phyloP scores from a whole-genome alignment of 2,888 invertebrate genomes.

The Limnephilus marmoratus region DNA sequence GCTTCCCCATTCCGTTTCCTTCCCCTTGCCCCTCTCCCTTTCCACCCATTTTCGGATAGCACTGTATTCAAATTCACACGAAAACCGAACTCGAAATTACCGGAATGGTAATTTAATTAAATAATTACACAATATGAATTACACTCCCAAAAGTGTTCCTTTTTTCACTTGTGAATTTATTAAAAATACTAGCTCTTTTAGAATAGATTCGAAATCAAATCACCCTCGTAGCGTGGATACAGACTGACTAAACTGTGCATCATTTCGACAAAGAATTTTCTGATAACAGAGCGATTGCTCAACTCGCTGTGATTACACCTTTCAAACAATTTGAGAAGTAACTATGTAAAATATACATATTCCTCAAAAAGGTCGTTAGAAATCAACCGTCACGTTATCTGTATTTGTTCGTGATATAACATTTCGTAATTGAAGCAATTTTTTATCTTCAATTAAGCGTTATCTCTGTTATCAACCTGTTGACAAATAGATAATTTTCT shows the following conservation, averaged over 20 bases:
- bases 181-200: background rate
- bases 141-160: background rate
- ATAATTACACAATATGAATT: background rate
- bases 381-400: background rate
- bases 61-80: background rate
- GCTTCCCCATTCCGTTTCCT: slow-evolving; percentile 77
- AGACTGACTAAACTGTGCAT: background rate
- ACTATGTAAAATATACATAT: background rate
- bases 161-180: background rate
- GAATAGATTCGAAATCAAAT: background rate
- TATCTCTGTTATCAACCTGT: slow-evolving; percentile 41
- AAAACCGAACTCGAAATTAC: background rate
- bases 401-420: background rate
- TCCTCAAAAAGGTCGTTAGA: background rate
- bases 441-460: slow-evolving; percentile 9
- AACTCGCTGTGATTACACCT: background rate
- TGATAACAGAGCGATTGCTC: slow-evolving; percentile 32
- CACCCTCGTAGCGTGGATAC: background rate
- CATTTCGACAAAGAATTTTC: slow-evolving; percentile 17
- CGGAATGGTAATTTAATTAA: background rate
- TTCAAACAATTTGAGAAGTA: background rate
- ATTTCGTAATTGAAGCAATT: background rate
- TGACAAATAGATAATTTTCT: slow-evolving; percentile 32
- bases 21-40: slow-evolving; percentile 76
- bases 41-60: slow-evolving; percentile 74